Evolutionary conservation across 2,797 vertebrate species (phyloP).

Genomic region (Bradypodion ventrale): DNA sequence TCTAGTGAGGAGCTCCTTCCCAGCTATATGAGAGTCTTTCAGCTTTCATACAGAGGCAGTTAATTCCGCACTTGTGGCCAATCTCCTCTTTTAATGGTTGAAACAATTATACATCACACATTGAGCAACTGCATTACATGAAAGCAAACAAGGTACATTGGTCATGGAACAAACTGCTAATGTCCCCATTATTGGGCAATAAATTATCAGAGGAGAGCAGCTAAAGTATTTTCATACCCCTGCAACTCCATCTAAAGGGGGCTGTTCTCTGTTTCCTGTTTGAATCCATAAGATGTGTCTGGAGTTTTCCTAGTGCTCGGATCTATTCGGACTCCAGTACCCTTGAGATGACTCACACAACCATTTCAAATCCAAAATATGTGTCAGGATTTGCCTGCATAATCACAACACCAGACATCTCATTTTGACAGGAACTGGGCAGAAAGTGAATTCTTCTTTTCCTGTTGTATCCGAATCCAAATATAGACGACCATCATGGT

Average conservation of each 20-base stretch:
- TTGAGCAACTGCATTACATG: neutral
- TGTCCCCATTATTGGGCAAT: conserved; percentile 21
- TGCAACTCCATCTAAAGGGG: conserved; percentile 1
- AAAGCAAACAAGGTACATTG: conserved; percentile 17
- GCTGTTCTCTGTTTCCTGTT: conserved; percentile 1
- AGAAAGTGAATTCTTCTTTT: neutral
- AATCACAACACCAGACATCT: neutral
- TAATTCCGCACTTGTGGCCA: neutral
- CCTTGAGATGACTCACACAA: neutral
- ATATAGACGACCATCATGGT: no score
- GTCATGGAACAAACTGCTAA: conserved; percentile 23
- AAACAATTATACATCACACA: conserved; percentile 30
- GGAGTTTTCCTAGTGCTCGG: neutral
- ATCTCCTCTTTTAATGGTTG: neutral
- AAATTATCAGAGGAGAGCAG: conserved; percentile 22
- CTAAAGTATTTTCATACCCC: conserved; percentile 18
- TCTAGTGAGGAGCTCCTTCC: neutral
- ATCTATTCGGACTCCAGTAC: neutral
- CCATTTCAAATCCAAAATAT: neutral
- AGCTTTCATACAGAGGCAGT: neutral
- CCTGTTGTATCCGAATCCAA: no score
- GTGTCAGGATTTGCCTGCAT: neutral
- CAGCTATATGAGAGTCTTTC: neutral
- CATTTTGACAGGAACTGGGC: neutral
- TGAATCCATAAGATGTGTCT: neutral